phyloP scores from a whole-genome alignment of 2,113 vertebrate species.

The Brevimyrus niger region DNA sequence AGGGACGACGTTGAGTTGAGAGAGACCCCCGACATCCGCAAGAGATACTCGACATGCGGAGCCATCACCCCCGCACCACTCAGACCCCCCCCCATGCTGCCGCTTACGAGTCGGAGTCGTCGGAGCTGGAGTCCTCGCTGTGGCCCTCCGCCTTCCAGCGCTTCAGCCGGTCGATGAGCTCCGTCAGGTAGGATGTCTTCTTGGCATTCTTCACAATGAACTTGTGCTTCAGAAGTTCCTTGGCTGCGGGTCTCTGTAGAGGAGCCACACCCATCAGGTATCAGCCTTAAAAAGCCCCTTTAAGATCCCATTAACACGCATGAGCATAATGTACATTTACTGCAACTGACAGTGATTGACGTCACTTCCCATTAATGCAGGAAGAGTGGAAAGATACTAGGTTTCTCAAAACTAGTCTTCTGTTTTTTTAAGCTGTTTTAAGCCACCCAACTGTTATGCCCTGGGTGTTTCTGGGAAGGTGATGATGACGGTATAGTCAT shows the following conservation, averaged over 20 bases:
- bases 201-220: slow-evolving; percentile 89
- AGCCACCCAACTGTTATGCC: background rate
- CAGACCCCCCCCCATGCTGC: background rate
- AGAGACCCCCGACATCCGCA: background rate
- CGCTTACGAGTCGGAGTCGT: slow-evolving; percentile 82
- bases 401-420: background rate
- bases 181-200: slow-evolving; percentile 94
- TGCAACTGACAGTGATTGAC: background rate
- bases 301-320: background rate
- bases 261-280: background rate
- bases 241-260: slow-evolving; percentile 82
- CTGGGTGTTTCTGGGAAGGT: background rate
- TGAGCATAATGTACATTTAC: background rate
- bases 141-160: slow-evolving; percentile 90
- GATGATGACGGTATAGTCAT: background rate
- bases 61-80: background rate
- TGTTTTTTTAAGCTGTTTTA: background rate
- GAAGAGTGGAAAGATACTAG: background rate
- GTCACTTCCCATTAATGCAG: background rate
- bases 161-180: slow-evolving; percentile 88
- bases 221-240: slow-evolving; percentile 95
- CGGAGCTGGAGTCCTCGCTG: slow-evolving; percentile 83
- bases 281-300: background rate
- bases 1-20: background rate
- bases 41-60: background rate